A percentile compares a stretch with the other conserved stretches of the same genome.
These are phyloP conservation scores for Eucera pruinosa DNA, from an alignment of 2,888 invertebrate species.

Conservation along the genomic window DNA sequence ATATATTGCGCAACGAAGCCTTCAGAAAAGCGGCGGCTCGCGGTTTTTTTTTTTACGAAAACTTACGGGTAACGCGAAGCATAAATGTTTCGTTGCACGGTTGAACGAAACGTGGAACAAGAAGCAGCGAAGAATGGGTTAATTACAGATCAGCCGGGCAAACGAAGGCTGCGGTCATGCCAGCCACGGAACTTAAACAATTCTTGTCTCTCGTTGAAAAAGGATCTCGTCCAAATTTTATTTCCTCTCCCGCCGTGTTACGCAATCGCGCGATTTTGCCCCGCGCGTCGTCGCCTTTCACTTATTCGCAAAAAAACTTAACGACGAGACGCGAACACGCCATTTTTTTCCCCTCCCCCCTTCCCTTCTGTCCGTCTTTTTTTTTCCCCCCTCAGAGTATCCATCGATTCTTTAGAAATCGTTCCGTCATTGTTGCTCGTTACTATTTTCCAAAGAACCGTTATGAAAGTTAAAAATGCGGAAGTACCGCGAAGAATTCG, in stretches of 20 bases:
- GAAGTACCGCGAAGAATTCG: not conserved
- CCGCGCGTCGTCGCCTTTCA: slow-evolving; percentile 53
- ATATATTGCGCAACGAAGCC: not conserved
- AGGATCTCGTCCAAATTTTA: slow-evolving; percentile 50
- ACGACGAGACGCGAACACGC: not conserved
- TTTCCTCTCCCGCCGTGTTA: slow-evolving; percentile 31
- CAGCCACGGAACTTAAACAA: too few relatives aligned
- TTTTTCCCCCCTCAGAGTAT: too few relatives aligned
- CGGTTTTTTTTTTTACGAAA: too few relatives aligned
- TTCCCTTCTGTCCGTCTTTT: not conserved
- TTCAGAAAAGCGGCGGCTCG: slow-evolving; percentile 6
- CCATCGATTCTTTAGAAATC: not conserved
- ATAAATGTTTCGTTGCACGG: slow-evolving; percentile 17
- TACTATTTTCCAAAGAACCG: not conserved
- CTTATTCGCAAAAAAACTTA: slow-evolving; percentile 40
- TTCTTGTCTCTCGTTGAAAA: slow-evolving; percentile 20
- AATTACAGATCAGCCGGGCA: slow-evolving; percentile 37
- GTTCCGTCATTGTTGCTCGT: not conserved
- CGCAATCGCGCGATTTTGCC: slow-evolving; percentile 27
- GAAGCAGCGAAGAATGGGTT: slow-evolving; percentile 21
- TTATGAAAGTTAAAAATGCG: slow-evolving; percentile 2
- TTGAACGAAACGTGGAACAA: slow-evolving; percentile 9
- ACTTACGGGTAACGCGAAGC: slow-evolving; percentile 13
- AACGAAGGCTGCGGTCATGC: slow-evolving; percentile 17
- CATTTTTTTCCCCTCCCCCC: not conserved